Conservation (phyloP, 1,140 invertebrate genomes). For the Rhopalosiphum padi region DNA sequence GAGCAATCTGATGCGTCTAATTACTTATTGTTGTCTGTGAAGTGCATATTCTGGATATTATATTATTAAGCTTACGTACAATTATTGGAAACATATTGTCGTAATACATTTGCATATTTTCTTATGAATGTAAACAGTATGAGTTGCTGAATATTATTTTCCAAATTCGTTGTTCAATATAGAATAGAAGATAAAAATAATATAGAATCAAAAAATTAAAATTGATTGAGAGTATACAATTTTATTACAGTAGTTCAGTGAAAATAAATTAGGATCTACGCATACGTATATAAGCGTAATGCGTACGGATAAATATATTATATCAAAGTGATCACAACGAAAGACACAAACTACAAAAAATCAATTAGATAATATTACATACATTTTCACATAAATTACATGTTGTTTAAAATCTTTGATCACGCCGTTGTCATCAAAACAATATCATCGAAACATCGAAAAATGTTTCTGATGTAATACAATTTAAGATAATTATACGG, state of each 20-base stretch:
- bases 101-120: not conserved
- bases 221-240: not conserved
- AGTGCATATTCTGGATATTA: not conserved
- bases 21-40: not conserved
- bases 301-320: not conserved
- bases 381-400: not conserved
- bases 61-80: not conserved
- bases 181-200: not conserved
- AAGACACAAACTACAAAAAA: conserved; percentile 30
- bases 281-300: not conserved
- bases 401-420: not conserved
- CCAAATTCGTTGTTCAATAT: not conserved
- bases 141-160: not conserved
- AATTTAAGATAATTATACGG: not conserved
- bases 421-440: not conserved
- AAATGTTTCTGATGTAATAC: not conserved
- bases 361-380: not conserved
- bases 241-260: conserved; percentile 13
- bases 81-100: not conserved
- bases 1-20: not conserved
- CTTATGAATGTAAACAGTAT: not conserved
- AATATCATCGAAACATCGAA: not conserved
- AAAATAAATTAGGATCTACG: not conserved
- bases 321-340: not conserved
- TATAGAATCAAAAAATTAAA: not conserved